Conservation (phyloP, 2,797 vertebrate species). For the Hypotaenidia philippensis region DNA sequence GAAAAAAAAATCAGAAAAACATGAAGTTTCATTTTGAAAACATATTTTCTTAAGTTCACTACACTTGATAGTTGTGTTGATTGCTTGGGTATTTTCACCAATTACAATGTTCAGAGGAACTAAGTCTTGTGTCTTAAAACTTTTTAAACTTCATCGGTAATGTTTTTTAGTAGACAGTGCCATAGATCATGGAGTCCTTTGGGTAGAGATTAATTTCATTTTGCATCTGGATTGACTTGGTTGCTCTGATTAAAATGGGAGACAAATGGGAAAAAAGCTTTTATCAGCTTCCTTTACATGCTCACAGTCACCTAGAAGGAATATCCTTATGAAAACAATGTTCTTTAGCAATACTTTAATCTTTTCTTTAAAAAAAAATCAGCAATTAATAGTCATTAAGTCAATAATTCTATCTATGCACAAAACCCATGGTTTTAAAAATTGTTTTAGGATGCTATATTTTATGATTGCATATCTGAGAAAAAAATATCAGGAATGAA, state of each 20-base stretch:
- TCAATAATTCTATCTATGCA: background rate
- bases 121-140: background rate
- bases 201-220: background rate
- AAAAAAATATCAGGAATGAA: background rate
- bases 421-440: background rate
- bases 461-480: background rate
- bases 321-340: background rate
- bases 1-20: background rate
- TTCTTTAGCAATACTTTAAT: background rate
- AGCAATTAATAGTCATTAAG: background rate
- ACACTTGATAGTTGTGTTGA: fast-evolving
- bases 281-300: background rate
- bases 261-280: background rate
- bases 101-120: background rate
- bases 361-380: background rate
- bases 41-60: background rate
- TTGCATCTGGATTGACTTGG: background rate
- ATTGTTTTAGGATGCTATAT: background rate
- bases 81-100: background rate
- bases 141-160: background rate
- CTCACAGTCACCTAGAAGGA: background rate
- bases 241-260: background rate
- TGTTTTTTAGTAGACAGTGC: background rate
- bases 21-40: background rate
- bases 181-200: background rate